Evolutionary conservation across 2,888 invertebrate genomes (phyloP), one percentile per base, ranked within the genome.

Genomic region (Catocala fraxini): DNA sequence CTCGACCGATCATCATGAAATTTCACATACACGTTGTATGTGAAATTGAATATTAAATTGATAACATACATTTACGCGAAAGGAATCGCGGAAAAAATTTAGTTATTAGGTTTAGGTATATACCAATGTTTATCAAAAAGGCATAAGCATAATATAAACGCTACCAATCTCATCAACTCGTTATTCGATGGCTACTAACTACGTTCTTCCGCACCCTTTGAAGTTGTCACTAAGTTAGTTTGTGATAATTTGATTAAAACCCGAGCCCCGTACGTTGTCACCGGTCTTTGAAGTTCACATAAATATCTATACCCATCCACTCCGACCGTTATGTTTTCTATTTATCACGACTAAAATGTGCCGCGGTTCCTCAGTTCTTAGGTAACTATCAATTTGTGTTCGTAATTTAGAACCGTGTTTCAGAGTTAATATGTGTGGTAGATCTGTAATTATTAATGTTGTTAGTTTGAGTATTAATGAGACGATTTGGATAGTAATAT

Each of bases 191-290:
- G 60, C 55, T 67, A 79, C 76, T 79, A 77, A 77, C 79, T 80
- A 79, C 73, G 65, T 67, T 72, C 77, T 79, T 76, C 77, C 73
- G 64, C 49, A 64, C 62, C 67, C 85, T 89, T 89, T 89, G 89
- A 89, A 78, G 85, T 84, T 65, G 82, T 77, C 73, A 77, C 79
- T 72, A 79, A 79, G 75, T 79, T 71, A 77, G 81, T 84, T 84
- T 76, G 74, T 80, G 77, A 83, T 87, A 84, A 87, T 87, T 84
- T 78, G 79, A 85, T 85, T 79, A 75, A 74, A 65, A 71, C 53
- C 65, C 51, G n/a, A 58, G 46, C 42, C 52, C 6, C 15, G 46
- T 35, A 60, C 57, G 63, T 33, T 69, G 66, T 67, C 70, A 39
- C 48, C 39, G 39, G 34, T 51, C 77, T 77, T 77, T 77, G 79